Conservation (phyloP, 2,888 invertebrate species). For the Keiferia lycopersicella region DNA sequence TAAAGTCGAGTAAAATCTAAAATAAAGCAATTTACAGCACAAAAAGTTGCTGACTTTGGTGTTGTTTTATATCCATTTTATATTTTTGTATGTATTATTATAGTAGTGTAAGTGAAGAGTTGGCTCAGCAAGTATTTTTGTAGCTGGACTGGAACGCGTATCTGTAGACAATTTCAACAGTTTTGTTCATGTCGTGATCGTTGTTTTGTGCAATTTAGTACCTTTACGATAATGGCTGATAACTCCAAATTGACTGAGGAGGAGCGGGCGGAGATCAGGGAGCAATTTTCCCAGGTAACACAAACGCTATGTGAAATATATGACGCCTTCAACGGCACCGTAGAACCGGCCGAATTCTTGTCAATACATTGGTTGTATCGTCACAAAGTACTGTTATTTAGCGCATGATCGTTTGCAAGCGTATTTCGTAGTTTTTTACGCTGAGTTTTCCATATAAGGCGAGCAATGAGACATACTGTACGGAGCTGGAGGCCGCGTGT, state of each 20-base stretch:
- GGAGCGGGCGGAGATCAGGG: constrained; percentile 87
- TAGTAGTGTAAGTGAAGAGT: constrained; percentile 58
- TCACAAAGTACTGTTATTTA: constrained; percentile 15
- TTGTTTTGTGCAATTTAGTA: constrained; percentile 65
- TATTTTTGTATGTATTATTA: constrained; percentile 44
- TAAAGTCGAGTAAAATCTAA: constrained; percentile 24
- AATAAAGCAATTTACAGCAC: constrained; percentile 19
- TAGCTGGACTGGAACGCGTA: constrained; percentile 32
- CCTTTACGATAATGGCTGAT: constrained; percentile 72
- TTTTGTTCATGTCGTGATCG: constrained; percentile 64
- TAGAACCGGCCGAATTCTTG: constrained; percentile 12
- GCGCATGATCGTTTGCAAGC: constrained; percentile 18
- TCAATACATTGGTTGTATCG: constrained; percentile 16
- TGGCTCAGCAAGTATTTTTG: constrained; percentile 38
- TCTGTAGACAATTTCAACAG: constrained; percentile 36
- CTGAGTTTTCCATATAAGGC: constrained; percentile 27
- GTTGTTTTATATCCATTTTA: constrained; percentile 46
- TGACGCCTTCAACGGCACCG: background rate
- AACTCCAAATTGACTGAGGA: constrained; percentile 83
- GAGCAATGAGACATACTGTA: constrained; percentile 20
- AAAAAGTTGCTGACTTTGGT: constrained; percentile 40
- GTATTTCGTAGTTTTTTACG: constrained; percentile 31
- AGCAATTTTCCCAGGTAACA: constrained; percentile 87
- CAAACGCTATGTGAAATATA: constrained; percentile 44
- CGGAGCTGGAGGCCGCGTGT: constrained; percentile 32